Conservation (phyloP, 2,113 vertebrate genomes). For the Cynoglossus semilaevis region DNA sequence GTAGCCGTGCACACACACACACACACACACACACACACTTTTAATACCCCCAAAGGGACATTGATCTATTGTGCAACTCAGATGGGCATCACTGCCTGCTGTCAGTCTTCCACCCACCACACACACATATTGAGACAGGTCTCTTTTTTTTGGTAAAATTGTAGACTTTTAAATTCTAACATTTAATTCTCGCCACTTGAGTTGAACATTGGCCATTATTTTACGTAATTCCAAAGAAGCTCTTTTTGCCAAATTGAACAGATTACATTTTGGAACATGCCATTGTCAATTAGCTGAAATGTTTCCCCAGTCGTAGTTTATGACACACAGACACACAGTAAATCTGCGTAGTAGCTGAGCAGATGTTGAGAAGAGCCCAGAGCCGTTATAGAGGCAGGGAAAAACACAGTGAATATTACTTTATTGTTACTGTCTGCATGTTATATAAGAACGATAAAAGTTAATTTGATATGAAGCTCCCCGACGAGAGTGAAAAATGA, state of each 20-base stretch:
- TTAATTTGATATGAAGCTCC: not conserved
- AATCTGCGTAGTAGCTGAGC: constrained; percentile 23
- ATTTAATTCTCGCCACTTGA: no score
- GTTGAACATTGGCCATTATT: no score
- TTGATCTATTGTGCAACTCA: constrained; percentile 65
- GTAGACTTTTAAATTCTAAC: no score
- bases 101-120: constrained; percentile 28
- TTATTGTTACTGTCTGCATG: no score
- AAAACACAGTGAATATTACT: not conserved
- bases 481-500: no score
- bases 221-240: no score
- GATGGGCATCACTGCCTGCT: constrained; percentile 54
- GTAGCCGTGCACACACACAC: constrained; percentile 16
- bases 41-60: constrained; percentile 69
- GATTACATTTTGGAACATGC: no score
- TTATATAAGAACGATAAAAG: not conserved
- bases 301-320: no score
- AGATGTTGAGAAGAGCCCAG: constrained; percentile 45
- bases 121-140: constrained; percentile 13
- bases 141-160: not conserved
- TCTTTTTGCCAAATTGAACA: no score
- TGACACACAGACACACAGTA: not conserved
- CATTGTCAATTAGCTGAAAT: no score
- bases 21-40: constrained; percentile 21
- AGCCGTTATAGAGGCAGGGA: constrained; percentile 8